Evolutionary conservation across 2,113 vertebrate species (phyloP).

Genomic region (Zeus faber): DNA sequence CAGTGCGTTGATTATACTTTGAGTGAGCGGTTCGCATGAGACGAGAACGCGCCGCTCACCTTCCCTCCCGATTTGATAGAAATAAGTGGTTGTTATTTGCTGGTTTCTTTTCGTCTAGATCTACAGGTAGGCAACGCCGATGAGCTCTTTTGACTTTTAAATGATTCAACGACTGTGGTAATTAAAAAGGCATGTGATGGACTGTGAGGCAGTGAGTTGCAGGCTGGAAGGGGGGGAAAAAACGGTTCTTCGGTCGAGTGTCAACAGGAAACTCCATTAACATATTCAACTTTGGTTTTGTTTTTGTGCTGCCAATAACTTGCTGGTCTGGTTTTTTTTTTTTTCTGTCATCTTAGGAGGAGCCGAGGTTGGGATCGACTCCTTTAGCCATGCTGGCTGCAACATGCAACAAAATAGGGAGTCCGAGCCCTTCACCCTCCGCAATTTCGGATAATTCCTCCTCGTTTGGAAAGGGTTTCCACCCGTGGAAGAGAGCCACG

Average conservation of each 20-base stretch:
- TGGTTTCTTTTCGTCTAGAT: slow-evolving; percentile 42
- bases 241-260: too few relatives aligned
- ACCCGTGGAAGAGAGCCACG: slow-evolving; percentile 90
- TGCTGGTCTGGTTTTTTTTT: not conserved
- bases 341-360: slow-evolving; percentile 81
- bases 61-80: slow-evolving; percentile 62
- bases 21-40: slow-evolving; percentile 79
- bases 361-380: slow-evolving; percentile 96
- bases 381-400: slow-evolving; percentile 98
- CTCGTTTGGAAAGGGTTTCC: slow-evolving; percentile 92
- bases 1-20: slow-evolving; percentile 81
- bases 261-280: too few relatives aligned
- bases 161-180: too few relatives aligned
- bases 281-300: too few relatives aligned
- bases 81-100: slow-evolving; percentile 60
- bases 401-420: slow-evolving; percentile 98
- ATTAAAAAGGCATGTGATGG: not conserved
- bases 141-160: not conserved
- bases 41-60: slow-evolving; percentile 70
- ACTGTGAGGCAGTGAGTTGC: not conserved
- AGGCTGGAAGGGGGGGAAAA: too few relatives aligned
- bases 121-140: slow-evolving; percentile 66
- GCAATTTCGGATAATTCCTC: slow-evolving; percentile 89
- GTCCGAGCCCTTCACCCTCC: slow-evolving; percentile 91
- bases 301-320: too few relatives aligned